These are phyloP conservation scores for Poicephalus gulielmi DNA, from an alignment of 2,113 vertebrate species.

Conservation along the genomic window DNA sequence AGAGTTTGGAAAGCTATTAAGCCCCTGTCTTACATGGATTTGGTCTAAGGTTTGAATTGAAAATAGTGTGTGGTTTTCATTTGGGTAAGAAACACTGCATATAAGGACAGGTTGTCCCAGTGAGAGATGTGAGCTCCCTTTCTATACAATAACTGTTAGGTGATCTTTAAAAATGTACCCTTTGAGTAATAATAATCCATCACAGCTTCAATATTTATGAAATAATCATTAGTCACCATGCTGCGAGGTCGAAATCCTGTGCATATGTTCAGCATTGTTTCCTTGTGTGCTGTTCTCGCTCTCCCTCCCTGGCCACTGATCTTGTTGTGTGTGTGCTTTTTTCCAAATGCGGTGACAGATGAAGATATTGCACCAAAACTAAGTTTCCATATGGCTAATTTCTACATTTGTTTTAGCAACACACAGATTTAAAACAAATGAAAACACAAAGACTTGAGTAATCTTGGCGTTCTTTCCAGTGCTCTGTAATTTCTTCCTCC, in stretches of 20 bases:
- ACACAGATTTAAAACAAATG: constrained; percentile 76
- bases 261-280: constrained; percentile 72
- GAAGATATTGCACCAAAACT: constrained; percentile 77
- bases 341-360: constrained; percentile 76
- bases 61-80: constrained; percentile 66
- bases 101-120: constrained; percentile 30
- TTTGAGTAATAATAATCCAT: constrained; percentile 45
- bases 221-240: constrained; percentile 74
- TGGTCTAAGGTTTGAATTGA: constrained; percentile 79
- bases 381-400: constrained; percentile 80
- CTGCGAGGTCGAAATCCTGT: constrained; percentile 73
- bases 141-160: not conserved
- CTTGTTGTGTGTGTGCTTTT: not conserved
- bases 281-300: constrained; percentile 58
- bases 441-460: constrained; percentile 69
- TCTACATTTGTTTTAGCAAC: constrained; percentile 80
- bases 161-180: constrained; percentile 18
- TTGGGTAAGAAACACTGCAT: constrained; percentile 32
- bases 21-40: constrained; percentile 73
- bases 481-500: constrained; percentile 61
- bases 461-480: constrained; percentile 51
- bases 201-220: constrained; percentile 67
- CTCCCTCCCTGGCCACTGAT: constrained; percentile 59
- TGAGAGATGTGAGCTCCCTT: not conserved
- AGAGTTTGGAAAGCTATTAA: constrained; percentile 84